A percentile compares a stretch with the other conserved stretches of the same genome.
Evolutionary conservation across 2,888 invertebrate genomes (phyloP).

Genomic region (Acanthococcus lagerstroemiae): DNA sequence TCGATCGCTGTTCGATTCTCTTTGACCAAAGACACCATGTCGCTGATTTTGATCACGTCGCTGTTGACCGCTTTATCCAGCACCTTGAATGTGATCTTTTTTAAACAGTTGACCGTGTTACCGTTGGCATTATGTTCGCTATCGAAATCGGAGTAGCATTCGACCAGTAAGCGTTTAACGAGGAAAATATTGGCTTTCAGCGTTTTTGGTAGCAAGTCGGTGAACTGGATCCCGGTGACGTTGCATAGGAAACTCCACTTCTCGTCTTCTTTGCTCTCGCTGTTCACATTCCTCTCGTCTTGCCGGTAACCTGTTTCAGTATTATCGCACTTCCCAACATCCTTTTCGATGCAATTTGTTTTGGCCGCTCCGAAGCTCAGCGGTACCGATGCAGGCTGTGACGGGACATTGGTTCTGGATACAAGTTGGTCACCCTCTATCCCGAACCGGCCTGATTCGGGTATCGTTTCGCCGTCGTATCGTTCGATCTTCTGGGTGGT

Average conservation of each 20-base stretch:
- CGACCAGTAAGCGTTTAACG: background rate
- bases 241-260: slow-evolving; percentile 1
- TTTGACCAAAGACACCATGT: slow-evolving; percentile 8
- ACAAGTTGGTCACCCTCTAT: background rate
- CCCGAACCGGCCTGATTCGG: no score
- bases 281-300: no score
- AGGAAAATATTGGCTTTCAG: background rate
- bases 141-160: slow-evolving; percentile 4
- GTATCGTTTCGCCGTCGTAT: background rate
- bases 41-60: slow-evolving; percentile 13
- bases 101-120: slow-evolving; percentile 11
- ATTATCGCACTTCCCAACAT: background rate
- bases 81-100: slow-evolving; percentile 9
- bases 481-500: background rate
- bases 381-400: no score
- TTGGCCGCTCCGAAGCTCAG: background rate
- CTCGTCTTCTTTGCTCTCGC: background rate
- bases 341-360: background rate
- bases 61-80: slow-evolving; percentile 12
- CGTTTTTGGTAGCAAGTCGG: slow-evolving; percentile 3
- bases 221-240: background rate
- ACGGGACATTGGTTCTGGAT: no score
- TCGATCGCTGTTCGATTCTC: slow-evolving; percentile 1
- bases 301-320: no score
- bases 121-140: background rate